Conservation (phyloP, 1,140 invertebrate genomes). For the Drosophila rhopaloa region DNA sequence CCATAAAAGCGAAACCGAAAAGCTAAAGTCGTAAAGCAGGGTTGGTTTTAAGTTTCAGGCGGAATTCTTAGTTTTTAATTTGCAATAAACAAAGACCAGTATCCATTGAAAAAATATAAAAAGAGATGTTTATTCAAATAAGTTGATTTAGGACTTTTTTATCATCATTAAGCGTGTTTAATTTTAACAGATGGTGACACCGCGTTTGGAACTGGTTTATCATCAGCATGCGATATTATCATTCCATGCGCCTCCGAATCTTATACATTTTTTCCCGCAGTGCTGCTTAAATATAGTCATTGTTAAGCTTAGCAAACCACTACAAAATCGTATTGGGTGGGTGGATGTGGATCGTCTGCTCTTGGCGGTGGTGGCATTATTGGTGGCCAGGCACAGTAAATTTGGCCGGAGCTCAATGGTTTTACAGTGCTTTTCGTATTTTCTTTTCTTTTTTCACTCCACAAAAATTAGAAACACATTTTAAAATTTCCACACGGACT, state of each 20-base stretch:
- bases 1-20: slow-evolving; percentile 4
- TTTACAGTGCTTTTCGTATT: slow-evolving; percentile 79
- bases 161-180: slow-evolving; percentile 40
- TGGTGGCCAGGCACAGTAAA: slow-evolving; percentile 67
- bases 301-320: slow-evolving; percentile 81
- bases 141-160: slow-evolving; percentile 29
- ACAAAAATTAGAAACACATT: slow-evolving; percentile 61
- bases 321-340: slow-evolving; percentile 65
- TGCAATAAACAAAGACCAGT: slow-evolving; percentile 21
- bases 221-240: not conserved
- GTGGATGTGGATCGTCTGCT: slow-evolving; percentile 13
- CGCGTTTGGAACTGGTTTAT: slow-evolving; percentile 30
- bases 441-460: slow-evolving; percentile 31
- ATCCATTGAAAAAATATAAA: slow-evolving; percentile 13
- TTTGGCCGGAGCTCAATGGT: slow-evolving; percentile 52
- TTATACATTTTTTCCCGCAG: slow-evolving; percentile 32
- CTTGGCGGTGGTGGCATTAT: slow-evolving; percentile 7
- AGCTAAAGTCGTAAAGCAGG: not conserved
- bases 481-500: slow-evolving; percentile 23
- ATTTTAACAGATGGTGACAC: slow-evolving; percentile 33
- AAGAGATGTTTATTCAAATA: slow-evolving; percentile 17
- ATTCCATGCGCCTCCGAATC: not conserved
- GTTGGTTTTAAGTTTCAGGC: not conserved
- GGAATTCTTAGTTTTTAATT: slow-evolving; percentile 14
- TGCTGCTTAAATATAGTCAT: slow-evolving; percentile 68